These are phyloP conservation scores for Polylopha cassiicola DNA, from an alignment of 2,888 invertebrate species.

Conservation along the genomic window DNA sequence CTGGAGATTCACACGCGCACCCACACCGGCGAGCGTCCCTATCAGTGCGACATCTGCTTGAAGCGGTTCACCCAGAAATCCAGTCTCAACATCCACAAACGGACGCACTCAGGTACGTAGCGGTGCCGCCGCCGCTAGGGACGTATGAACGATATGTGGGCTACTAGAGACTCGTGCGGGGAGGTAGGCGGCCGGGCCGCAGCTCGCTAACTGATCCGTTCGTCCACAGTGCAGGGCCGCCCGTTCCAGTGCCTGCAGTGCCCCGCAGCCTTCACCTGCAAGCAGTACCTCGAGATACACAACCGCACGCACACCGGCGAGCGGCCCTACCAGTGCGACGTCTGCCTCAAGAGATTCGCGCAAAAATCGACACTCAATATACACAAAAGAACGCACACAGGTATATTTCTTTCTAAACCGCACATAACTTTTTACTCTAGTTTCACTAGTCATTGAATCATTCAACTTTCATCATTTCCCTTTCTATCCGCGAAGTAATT, in stretches of 20 bases:
- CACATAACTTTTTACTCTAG: conserved; percentile 4
- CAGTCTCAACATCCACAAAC: conserved; percentile 88
- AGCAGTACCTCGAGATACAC: conserved; percentile 76
- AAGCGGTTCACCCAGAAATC: conserved; percentile 90
- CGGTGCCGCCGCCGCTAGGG: conserved; percentile 32
- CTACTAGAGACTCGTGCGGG: conserved; percentile 35
- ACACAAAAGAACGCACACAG: conserved; percentile 87
- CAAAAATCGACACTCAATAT: conserved; percentile 90
- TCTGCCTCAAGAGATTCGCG: conserved; percentile 87
- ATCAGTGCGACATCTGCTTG: conserved; percentile 85
- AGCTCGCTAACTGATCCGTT: conserved; percentile 33
- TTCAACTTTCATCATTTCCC: conserved; percentile 15
- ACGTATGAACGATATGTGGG: conserved; percentile 48
- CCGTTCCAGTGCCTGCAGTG: conserved; percentile 79
- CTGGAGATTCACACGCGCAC: conserved; percentile 80
- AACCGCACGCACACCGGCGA: conserved; percentile 76
- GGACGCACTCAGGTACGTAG: conserved; percentile 82
- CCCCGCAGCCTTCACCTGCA: conserved; percentile 78
- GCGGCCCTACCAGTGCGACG: conserved; percentile 81
- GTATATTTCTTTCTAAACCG: conserved; percentile 46
- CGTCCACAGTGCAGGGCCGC: conserved; percentile 73
- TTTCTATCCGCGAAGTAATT: conserved; percentile 6
- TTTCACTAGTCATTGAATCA: conserved; percentile 21
- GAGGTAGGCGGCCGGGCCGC: conserved; percentile 30
- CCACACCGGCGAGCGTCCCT: conserved; percentile 77